Evolutionary conservation across 2,113 vertebrate genomes (phyloP).

Genomic region (Protobothrops flavoviridis): DNA sequence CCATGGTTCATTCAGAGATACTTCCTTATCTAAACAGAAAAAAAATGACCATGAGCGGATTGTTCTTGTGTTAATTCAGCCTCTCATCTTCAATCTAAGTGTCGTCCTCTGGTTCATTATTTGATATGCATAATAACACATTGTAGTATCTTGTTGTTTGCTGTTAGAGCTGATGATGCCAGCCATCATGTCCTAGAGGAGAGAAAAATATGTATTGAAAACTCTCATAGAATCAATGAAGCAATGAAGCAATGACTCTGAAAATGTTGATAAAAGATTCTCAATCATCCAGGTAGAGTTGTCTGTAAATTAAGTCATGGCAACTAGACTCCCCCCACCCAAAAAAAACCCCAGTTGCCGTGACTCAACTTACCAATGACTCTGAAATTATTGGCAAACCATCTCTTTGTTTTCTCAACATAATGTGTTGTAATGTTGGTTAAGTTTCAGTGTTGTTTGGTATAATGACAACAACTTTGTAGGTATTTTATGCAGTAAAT

Average conservation of each 20-base stretch:
- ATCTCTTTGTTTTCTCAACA: no score
- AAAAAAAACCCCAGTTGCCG: no score
- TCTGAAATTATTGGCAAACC: no score
- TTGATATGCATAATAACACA: not conserved
- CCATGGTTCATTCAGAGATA: not conserved
- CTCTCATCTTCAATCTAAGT: not conserved
- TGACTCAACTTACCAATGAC: no score
- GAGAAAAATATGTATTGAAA: not conserved
- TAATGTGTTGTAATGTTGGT: no score
- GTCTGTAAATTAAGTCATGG: not conserved
- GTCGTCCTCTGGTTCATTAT: not conserved
- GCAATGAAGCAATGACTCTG: not conserved
- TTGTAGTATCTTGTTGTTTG: not conserved
- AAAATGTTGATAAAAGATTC: not conserved
- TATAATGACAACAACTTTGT: not conserved
- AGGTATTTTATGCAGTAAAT: not conserved
- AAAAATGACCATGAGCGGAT: not conserved
- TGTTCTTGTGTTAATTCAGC: not conserved
- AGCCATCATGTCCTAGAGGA: not conserved
- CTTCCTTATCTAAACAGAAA: not conserved
- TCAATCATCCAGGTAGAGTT: not conserved
- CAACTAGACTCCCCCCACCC: not conserved
- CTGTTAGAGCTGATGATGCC: not conserved
- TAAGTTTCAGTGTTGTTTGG: not conserved
- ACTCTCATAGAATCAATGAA: not conserved